Evolutionary conservation across 2,797 vertebrate genomes (phyloP), one percentile per base, ranked within the genome.

Genomic region (Valencia hispanica): DNA sequence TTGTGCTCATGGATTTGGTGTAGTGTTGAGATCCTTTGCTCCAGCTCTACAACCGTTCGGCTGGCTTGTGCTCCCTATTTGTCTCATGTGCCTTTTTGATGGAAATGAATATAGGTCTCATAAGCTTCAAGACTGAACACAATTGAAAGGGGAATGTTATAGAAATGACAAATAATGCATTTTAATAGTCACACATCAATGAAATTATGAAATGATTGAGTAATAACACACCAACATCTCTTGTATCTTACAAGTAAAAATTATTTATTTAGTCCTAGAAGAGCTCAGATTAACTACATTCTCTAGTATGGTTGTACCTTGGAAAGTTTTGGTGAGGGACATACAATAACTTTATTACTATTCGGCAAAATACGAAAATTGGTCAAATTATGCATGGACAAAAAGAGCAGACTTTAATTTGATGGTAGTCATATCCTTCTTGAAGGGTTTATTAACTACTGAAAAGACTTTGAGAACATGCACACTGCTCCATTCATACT

Each of bases 391-490:
- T 43, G 36, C 65, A 68, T 68, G 39, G 6, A 68, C 36, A n/a
- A 43, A 15, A 43, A 68, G 65, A 68, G 34, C 34, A 65, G 61
- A 65, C 43, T 39, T 72, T 41, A 55, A 55, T 72, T 71, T 53
- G 20, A 71, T 14, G 48, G 48, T 39, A 53, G 50, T 39, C 32
- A 53, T n/a, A 53, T 71, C 12, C 70, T 53, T 25, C 32, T 3
- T 55, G 51, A 68, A 43, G 25, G 65, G 65, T 68, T 68, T 43
- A 68, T 27, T 36, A 57, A 72, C 27, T 43, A 57, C 50, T 41
- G 27, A 59, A 57, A 17, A 32, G 27, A 63, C 30, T 53, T 53
- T n/a, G 27, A 47, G 30, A 43, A 63, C 55, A 8, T 45, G 36
- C 39, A 63, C 43, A 61, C 68, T 22, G 20, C 68, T 70, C 30